Evolutionary conservation across 2,888 invertebrate species (phyloP).

Genomic region (Apamea sordens): DNA sequence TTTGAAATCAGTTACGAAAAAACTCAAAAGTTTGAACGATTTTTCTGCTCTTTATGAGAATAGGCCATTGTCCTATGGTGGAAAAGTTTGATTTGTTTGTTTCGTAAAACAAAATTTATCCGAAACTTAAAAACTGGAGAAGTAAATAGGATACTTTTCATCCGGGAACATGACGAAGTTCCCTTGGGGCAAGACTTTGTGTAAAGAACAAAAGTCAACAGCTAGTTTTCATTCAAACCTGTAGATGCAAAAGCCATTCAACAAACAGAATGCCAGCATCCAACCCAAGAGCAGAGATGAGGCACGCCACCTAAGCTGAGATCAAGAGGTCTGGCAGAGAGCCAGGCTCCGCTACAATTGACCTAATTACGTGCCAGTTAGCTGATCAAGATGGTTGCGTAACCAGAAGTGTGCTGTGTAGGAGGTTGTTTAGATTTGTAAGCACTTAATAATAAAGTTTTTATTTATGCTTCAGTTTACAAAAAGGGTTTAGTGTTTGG

Average conservation of each 20-base stretch:
- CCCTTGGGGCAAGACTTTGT: too few relatives aligned
- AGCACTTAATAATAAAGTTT: neutral
- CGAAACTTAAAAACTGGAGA: neutral
- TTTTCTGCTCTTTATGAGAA: neutral
- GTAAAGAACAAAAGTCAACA: too few relatives aligned
- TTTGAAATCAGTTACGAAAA: neutral
- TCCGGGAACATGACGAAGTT: neutral
- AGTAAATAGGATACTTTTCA: too few relatives aligned
- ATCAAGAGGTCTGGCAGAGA: constrained; percentile 59
- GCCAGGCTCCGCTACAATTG: constrained; percentile 54
- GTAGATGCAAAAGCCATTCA: neutral
- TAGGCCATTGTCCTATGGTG: too few relatives aligned
- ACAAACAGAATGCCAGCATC: neutral
- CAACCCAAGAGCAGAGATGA: constrained; percentile 5
- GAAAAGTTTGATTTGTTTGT: neutral
- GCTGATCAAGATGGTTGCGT: constrained; percentile 46
- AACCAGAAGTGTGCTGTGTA: constrained; percentile 25
- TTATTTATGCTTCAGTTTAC: too few relatives aligned
- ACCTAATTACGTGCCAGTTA: constrained; percentile 64
- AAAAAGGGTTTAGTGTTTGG: too few relatives aligned
- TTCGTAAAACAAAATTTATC: neutral
- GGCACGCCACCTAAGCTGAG: constrained; percentile 35
- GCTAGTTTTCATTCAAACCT: constrained; percentile 23
- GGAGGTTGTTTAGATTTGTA: neutral
- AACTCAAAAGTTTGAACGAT: too few relatives aligned